Evolutionary conservation across 1,140 invertebrate species (phyloP).

Genomic region (Sesamia nonagrioides): DNA sequence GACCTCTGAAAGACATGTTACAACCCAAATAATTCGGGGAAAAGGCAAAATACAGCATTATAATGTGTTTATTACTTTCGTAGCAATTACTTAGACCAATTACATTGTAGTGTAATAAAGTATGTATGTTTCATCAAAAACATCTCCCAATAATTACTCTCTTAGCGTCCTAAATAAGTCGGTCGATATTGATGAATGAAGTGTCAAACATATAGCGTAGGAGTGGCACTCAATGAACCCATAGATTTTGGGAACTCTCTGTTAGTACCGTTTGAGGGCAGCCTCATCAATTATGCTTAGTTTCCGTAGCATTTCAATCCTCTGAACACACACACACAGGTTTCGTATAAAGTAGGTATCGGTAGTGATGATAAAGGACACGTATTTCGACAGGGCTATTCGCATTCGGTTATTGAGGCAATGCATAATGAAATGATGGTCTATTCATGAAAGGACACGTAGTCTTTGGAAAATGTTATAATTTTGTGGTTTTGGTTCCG

Average conservation of each 20-base stretch:
- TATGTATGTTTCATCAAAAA: neutral
- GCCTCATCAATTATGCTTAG: conserved; percentile 32
- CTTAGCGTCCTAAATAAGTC: neutral
- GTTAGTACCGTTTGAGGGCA: conserved; percentile 22
- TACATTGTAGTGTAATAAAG: neutral
- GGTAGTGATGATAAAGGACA: neutral
- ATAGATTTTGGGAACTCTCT: conserved; percentile 15
- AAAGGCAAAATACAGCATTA: too few relatives aligned
- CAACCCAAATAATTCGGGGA: too few relatives aligned
- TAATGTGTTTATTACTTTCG: neutral
- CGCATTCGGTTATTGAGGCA: neutral
- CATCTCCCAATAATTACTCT: neutral
- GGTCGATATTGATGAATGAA: conserved; percentile 30
- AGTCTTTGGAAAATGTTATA: too few relatives aligned
- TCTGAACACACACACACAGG: too few relatives aligned
- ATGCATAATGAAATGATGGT: neutral
- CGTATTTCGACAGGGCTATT: neutral
- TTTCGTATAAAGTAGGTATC: conserved; percentile 2
- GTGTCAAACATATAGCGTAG: neutral
- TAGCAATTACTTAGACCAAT: neutral
- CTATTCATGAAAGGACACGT: neutral
- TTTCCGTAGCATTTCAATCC: conserved; percentile 16
- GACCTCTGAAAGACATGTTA: too few relatives aligned
- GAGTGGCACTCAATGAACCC: neutral
- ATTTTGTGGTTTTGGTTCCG: too few relatives aligned